Conservation (phyloP, 2,888 invertebrate genomes). For the Ormia ochracea region DNA sequence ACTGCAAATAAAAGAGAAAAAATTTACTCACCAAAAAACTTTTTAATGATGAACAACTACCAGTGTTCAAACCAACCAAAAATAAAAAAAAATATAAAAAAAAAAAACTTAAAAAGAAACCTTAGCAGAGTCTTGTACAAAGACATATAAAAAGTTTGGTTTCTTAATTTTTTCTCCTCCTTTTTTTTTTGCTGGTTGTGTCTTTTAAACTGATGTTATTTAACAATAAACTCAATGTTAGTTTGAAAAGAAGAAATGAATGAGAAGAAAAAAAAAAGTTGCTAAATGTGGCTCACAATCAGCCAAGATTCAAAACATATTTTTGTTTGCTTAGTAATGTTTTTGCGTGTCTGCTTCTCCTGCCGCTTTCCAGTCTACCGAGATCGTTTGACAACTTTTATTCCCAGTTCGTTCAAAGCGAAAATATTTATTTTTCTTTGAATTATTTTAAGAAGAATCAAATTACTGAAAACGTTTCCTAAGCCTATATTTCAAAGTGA, state of each 20-base stretch:
- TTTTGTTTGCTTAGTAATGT: constrained; percentile 59
- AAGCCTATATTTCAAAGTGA: neutral
- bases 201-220: constrained; percentile 56
- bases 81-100: constrained; percentile 10
- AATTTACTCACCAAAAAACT: constrained; percentile 60
- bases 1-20: constrained; percentile 44
- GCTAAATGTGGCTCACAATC: constrained; percentile 61
- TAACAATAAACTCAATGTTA: constrained; percentile 53
- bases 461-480: neutral
- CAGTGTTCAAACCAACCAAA: constrained; percentile 32
- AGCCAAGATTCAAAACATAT: constrained; percentile 61
- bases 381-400: constrained; percentile 18
- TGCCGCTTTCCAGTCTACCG: neutral
- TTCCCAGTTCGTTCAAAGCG: neutral
- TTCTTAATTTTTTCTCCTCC: neutral
- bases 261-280: constrained; percentile 4
- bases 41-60: constrained; percentile 63
- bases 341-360: neutral
- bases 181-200: constrained; percentile 17
- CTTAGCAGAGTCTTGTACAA: constrained; percentile 53
- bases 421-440: neutral
- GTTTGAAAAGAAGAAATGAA: neutral
- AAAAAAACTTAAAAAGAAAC: constrained; percentile 9
- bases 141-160: constrained; percentile 58
- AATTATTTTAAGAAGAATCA: neutral